These are phyloP conservation scores for Dynastes hyllus DNA, from an alignment of 2,888 invertebrate species.

Conservation along the genomic window DNA sequence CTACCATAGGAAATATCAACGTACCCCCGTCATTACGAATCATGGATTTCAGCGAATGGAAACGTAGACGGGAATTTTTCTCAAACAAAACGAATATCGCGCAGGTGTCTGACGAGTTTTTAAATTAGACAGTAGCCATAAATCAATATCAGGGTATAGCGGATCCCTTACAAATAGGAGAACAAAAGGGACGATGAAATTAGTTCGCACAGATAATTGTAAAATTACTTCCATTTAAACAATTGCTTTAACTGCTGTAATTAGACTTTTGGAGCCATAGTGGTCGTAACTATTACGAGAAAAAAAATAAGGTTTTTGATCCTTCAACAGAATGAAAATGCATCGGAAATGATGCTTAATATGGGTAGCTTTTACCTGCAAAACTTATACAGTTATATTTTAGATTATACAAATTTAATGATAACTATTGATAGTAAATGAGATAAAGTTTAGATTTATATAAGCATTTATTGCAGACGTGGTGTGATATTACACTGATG, in stretches of 20 bases:
- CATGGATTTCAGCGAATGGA: slow-evolving; percentile 24
- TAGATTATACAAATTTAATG: too few species aligned
- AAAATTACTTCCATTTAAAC: slow-evolving; percentile 34
- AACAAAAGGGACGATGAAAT: slow-evolving; percentile 24
- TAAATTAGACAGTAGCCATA: slow-evolving; percentile 42
- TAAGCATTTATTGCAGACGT: too few species aligned
- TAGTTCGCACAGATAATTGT: slow-evolving; percentile 35
- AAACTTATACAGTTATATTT: too few species aligned
- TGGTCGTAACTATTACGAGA: too few species aligned
- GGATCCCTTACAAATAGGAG: not conserved
- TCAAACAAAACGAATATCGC: slow-evolving; percentile 16
- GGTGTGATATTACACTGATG: too few species aligned
- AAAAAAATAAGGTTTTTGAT: not conserved
- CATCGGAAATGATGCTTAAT: too few species aligned
- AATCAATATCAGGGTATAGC: slow-evolving; percentile 33
- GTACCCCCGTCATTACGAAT: slow-evolving; percentile 21
- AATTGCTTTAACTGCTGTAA: slow-evolving; percentile 31
- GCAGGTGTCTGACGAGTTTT: slow-evolving; percentile 41
- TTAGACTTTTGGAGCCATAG: slow-evolving; percentile 17
- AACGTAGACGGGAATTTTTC: slow-evolving; percentile 7
- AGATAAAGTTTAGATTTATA: too few species aligned
- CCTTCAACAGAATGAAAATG: not conserved
- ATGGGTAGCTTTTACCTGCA: too few species aligned
- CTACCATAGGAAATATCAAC: not conserved
- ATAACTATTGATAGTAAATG: too few species aligned